Conservation (phyloP, 2,113 vertebrate species). For the Coreoperca whiteheadi region DNA sequence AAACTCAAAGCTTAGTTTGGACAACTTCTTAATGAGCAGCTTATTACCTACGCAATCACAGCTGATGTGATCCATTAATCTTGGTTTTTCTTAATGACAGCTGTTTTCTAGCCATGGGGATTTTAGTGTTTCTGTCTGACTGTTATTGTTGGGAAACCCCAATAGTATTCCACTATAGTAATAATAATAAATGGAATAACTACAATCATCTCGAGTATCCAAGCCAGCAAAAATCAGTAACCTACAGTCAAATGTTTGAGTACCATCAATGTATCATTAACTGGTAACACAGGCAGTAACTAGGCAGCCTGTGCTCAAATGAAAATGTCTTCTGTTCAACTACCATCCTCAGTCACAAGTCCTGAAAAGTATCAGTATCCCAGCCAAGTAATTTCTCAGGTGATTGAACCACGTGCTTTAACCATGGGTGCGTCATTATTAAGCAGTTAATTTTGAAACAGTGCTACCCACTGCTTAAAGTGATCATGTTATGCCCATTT, state of each 20-base stretch:
- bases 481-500: no score
- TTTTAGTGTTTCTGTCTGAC: conserved; percentile 37
- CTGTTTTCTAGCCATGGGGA: conserved; percentile 2
- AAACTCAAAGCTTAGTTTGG: conserved; percentile 58
- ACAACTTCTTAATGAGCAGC: conserved; percentile 68
- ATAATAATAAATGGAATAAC: conserved; percentile 33
- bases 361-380: not conserved
- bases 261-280: not conserved
- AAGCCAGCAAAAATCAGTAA: not conserved
- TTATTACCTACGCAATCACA: conserved; percentile 60
- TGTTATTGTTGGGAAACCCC: conserved; percentile 36
- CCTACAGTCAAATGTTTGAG: conserved; percentile 3
- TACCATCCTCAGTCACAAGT: not conserved
- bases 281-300: not conserved
- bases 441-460: not conserved
- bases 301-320: not conserved
- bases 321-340: not conserved
- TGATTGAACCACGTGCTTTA: not conserved
- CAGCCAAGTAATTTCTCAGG: not conserved
- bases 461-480: not conserved
- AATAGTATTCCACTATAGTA: conserved; percentile 7
- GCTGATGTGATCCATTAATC: conserved; percentile 74
- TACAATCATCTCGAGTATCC: conserved; percentile 10
- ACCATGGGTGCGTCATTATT: not conserved
- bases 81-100: conserved; percentile 51